Evolutionary conservation across 2,797 vertebrate genomes (phyloP).

Genomic region (Gambusia yucatana): DNA sequence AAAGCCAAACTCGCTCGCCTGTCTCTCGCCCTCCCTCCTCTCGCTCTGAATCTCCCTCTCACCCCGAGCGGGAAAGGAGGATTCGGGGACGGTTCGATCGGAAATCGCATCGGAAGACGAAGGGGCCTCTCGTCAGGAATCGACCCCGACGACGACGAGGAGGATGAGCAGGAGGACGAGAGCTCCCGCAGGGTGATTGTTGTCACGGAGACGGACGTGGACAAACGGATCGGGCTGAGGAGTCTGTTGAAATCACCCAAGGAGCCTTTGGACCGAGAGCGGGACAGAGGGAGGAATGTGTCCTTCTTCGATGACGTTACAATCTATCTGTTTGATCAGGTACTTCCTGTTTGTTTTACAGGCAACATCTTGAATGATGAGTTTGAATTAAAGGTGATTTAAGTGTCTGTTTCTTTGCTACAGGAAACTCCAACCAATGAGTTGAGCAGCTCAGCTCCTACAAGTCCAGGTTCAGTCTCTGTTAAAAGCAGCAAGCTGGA

Average conservation of each 20-base stretch:
- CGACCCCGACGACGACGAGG: constrained; percentile 83
- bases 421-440: constrained; percentile 95
- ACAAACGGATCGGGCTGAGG: constrained; percentile 88
- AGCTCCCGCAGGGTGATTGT: constrained; percentile 86
- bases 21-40: constrained; percentile 90
- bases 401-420: constrained; percentile 22
- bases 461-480: constrained; percentile 77
- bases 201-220: constrained; percentile 90
- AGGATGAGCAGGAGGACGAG: constrained; percentile 83
- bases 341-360: constrained; percentile 46
- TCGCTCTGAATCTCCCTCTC: constrained; percentile 88
- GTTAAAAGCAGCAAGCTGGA: constrained; percentile 79
- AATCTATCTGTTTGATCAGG: constrained; percentile 96
- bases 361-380: background rate
- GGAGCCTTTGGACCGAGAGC: constrained; percentile 86
- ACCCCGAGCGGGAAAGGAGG: constrained; percentile 81
- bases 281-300: constrained; percentile 89
- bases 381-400: constrained; percentile 1
- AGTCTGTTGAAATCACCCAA: constrained; percentile 93
- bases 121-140: constrained; percentile 78
- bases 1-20: constrained; percentile 90
- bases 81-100: constrained; percentile 85
- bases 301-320: constrained; percentile 98
- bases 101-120: constrained; percentile 79
- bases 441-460: constrained; percentile 83